Conservation (phyloP, 2,113 vertebrate species). For the Sinosuthora webbiana region DNA sequence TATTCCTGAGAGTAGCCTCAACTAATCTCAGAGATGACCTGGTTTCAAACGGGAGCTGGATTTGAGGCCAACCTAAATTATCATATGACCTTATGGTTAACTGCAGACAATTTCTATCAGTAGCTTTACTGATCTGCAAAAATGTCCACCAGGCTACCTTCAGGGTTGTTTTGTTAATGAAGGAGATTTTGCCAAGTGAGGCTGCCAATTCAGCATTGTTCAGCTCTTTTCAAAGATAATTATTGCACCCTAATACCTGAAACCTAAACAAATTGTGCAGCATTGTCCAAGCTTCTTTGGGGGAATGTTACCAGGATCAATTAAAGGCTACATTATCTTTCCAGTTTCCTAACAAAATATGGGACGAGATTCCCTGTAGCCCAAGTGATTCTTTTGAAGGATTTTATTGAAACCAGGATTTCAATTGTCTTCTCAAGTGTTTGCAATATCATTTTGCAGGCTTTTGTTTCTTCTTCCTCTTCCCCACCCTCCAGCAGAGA, state of each 20-base stretch:
- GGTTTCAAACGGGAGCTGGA: neutral
- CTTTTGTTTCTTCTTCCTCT: neutral
- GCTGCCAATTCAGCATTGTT: neutral
- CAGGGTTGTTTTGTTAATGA: neutral
- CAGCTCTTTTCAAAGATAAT: neutral
- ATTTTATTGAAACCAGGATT: slow-evolving; percentile 14
- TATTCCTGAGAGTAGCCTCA: neutral
- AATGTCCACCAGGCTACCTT: neutral
- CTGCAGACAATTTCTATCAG: neutral
- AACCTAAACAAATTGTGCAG: neutral
- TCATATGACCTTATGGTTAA: neutral
- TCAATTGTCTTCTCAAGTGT: slow-evolving; percentile 1
- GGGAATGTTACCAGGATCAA: neutral
- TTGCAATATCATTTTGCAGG: neutral
- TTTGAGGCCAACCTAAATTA: neutral
- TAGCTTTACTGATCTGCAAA: neutral
- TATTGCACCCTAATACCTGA: neutral
- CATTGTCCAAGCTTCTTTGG: neutral
- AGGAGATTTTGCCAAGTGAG: neutral
- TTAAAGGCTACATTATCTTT: neutral
- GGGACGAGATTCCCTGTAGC: neutral
- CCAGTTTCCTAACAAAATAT: neutral
- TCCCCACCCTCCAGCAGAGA: neutral
- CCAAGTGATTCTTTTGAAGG: neutral
- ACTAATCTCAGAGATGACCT: neutral